Base-by-base conservation (phyloP, 2,888 invertebrate genomes). In the Drosophila conformis region DNA sequence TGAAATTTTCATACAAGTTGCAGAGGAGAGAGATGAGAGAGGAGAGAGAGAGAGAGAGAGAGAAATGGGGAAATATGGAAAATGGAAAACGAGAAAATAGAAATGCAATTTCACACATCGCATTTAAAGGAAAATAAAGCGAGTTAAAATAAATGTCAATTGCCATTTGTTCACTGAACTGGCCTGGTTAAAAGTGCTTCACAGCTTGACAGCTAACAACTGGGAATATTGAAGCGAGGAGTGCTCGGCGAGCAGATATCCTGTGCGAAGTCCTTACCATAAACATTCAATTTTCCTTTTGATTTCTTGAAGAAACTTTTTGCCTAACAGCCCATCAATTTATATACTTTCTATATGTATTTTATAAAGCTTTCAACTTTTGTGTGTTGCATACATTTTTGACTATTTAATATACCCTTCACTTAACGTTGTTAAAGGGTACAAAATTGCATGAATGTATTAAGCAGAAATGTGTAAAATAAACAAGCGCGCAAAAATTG, bases 101-200 rank as follows among this genome's bases (percentile, higher is more conserved):
- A 33, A 51, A 51, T 54, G 36, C 31, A 46, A 66, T 59, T 69
- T 46, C 40, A 52, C 60, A 72, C 36, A 42, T 60, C 51, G 54
- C 56, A 74, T 61, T 59, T 31, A 61, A 68, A 59, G 63, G 62
- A 63, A 63, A 70, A 73, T 69, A 69, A 74, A 73, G 8, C 36
- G 62, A 63, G 61, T 68, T 65, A 64, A 76, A 87, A 79, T 76
- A 67, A 84, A 70, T 72, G 72, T 66, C 66, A 75, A 84, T 75
- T 75, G 74, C n/a, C 60, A 60, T 58, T 87, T 66, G 21, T 61
- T 31, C 51, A 33, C 56, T 52, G 27, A 69, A 68, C 52, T 74
- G 51, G 25, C 18, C 51, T 29, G 56, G 52, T n/a, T 40, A 54
- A 57, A 69, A 63, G 65, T 31, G 52, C 62, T 21, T 21, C 31